Conservation (phyloP, 2,888 invertebrate genomes). For the Rhodophaea formosa region DNA sequence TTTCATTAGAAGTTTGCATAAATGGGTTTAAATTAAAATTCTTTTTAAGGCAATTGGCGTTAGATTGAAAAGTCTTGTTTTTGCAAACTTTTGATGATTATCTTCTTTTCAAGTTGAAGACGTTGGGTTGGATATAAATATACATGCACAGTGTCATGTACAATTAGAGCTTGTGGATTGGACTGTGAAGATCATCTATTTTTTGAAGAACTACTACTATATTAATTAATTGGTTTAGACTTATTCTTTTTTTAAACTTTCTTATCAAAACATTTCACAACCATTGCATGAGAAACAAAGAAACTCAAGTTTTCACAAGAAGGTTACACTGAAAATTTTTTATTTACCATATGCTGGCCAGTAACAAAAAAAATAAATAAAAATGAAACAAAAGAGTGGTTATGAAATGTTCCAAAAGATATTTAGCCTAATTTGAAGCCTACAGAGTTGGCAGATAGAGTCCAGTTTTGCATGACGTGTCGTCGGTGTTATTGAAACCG, state of each 20-base stretch:
- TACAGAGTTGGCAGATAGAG: slow-evolving; percentile 14
- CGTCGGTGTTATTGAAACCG: slow-evolving; percentile 44
- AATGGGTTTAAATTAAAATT: slow-evolving; percentile 8
- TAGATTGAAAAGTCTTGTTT: slow-evolving; percentile 11
- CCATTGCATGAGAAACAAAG: neutral
- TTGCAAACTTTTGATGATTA: slow-evolving; percentile 12
- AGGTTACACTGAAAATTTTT: neutral
- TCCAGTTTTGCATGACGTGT: slow-evolving; percentile 5
- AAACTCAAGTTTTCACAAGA: neutral
- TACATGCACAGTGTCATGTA: neutral
- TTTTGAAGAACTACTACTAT: neutral
- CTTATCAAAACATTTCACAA: neutral
- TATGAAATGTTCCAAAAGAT: slow-evolving; percentile 9
- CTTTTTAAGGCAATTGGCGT: slow-evolving; percentile 14
- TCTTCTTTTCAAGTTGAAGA: neutral
- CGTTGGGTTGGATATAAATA: neutral
- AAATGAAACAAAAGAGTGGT: too few species aligned
- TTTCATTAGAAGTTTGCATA: slow-evolving; percentile 14
- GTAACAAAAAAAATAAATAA: neutral
- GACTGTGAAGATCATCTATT: neutral
- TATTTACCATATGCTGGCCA: neutral
- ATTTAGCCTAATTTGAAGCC: slow-evolving; percentile 5
- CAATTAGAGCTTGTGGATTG: neutral
- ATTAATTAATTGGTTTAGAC: neutral
- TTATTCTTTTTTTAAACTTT: neutral